Conservation (phyloP, 1,140 invertebrate species). For the Globodera rostochiensis region DNA sequence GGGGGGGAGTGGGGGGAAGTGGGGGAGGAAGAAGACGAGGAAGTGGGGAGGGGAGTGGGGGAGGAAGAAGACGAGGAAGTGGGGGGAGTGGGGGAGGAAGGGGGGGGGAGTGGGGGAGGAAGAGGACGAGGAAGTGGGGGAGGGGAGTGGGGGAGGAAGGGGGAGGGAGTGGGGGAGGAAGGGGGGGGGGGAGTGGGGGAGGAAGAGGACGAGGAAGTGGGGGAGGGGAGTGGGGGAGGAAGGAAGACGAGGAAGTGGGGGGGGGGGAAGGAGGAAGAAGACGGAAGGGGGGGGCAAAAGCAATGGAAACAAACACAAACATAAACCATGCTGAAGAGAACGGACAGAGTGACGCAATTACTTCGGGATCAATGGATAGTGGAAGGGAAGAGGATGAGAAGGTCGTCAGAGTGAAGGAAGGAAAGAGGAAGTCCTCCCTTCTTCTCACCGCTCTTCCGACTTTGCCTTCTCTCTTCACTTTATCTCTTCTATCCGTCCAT, state of each 20-base stretch:
- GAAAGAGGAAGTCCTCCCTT: too few species aligned
- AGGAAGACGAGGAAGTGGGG: not conserved
- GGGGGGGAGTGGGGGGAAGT: too few species aligned
- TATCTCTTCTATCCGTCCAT: not conserved
- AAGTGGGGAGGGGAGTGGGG: not conserved
- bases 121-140: not conserved
- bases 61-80: not conserved
- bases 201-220: not conserved
- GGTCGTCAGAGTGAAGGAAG: not conserved
- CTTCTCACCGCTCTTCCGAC: not conserved
- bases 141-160: conserved; percentile 1
- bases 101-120: not conserved
- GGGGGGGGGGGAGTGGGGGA: not conserved
- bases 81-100: too few species aligned
- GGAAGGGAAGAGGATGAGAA: not conserved
- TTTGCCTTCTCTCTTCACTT: not conserved
- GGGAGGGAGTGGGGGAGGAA: not conserved
- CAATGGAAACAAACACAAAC: not conserved
- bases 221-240: not conserved
- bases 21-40: not conserved
- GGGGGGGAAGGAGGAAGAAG: not conserved
- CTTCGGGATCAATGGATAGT: not conserved
- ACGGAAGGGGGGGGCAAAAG: too few species aligned
- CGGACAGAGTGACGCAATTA: not conserved
- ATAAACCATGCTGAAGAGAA: conserved; percentile 1